phyloP scores from a whole-genome alignment of 2,888 invertebrate genomes.

The Pseudoips prasinana region DNA sequence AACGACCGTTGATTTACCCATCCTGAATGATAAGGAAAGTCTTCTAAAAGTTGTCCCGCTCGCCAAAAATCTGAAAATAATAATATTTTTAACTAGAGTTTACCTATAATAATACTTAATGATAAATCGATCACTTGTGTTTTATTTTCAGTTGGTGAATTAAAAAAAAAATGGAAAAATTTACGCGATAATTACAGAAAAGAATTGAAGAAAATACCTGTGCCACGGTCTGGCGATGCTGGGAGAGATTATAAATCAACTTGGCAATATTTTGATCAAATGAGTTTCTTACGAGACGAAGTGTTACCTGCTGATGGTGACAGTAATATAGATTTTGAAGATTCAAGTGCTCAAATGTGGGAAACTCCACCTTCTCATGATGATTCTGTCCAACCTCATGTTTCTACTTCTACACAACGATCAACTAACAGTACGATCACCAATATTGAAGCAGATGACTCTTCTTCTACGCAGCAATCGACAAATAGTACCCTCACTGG shows the following conservation, averaged over 20 bases:
- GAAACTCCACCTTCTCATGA: slow-evolving; percentile 15
- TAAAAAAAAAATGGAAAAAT: slow-evolving; percentile 28
- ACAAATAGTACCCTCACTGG: slow-evolving; percentile 11
- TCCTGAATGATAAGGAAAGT: slow-evolving; percentile 19
- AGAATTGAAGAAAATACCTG: slow-evolving; percentile 23
- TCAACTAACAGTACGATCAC: slow-evolving; percentile 6
- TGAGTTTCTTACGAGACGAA: slow-evolving; percentile 13
- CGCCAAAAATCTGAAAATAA: slow-evolving; percentile 24
- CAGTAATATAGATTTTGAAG: slow-evolving; percentile 9
- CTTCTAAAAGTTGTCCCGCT: slow-evolving; percentile 16
- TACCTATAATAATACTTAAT: no score
- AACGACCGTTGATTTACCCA: slow-evolving; percentile 20
- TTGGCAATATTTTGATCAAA: slow-evolving; percentile 22
- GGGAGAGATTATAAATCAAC: slow-evolving; percentile 11
- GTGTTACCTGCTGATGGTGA: slow-evolving; percentile 12
- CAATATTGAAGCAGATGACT: slow-evolving; percentile 9
- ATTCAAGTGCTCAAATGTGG: slow-evolving; percentile 9
- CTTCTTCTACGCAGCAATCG: no score
- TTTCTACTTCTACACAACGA: slow-evolving; percentile 11
- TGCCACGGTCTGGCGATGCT: slow-evolving; percentile 21
- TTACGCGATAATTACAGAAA: slow-evolving; percentile 21
- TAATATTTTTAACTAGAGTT: slow-evolving; percentile 10
- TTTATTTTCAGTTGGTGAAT: slow-evolving; percentile 16
- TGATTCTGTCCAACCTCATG: slow-evolving; percentile 17
- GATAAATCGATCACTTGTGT: slow-evolving; percentile 3